Conservation (phyloP, 1,140 invertebrate genomes). For the Zelostemma sp. region DNA sequence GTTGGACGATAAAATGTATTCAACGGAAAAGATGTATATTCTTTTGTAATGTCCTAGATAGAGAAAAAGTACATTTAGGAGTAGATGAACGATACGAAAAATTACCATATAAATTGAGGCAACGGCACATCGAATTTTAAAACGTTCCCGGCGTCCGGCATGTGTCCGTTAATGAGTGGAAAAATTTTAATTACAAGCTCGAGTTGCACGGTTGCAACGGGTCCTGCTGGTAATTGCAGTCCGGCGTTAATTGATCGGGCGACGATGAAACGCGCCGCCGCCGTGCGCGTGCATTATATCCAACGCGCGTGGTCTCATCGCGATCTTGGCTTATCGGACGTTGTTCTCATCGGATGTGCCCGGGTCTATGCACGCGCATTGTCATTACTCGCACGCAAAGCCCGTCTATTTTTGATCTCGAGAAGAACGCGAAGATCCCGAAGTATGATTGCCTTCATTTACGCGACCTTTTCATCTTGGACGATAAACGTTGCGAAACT, state of each 20-base stretch:
- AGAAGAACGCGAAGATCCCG: background rate
- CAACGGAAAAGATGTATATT: no score
- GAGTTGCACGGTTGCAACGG: constrained; percentile 38
- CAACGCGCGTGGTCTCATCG: constrained; percentile 43
- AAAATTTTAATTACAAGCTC: constrained; percentile 48
- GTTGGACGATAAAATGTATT: no score
- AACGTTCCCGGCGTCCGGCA: constrained; percentile 10
- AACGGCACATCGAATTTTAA: constrained; percentile 17
- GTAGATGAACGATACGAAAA: no score
- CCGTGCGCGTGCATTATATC: constrained; percentile 37
- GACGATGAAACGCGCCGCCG: constrained; percentile 45
- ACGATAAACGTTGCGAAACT: background rate
- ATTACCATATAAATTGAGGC: background rate
- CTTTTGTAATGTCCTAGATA: no score
- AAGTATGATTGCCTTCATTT: background rate
- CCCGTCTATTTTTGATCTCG: constrained; percentile 11
- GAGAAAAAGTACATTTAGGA: no score
- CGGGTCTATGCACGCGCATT: constrained; percentile 40
- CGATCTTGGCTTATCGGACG: constrained; percentile 31
- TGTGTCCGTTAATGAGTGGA: constrained; percentile 23
- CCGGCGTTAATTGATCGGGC: constrained; percentile 47
- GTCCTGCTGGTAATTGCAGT: constrained; percentile 45
- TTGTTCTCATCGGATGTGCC: constrained; percentile 40
- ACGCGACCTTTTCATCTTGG: background rate
- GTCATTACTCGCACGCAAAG: constrained; percentile 38